These are phyloP conservation scores for Schizothorax lantsangensis DNA, from an alignment of 2,797 vertebrate genomes.

Conservation along the genomic window DNA sequence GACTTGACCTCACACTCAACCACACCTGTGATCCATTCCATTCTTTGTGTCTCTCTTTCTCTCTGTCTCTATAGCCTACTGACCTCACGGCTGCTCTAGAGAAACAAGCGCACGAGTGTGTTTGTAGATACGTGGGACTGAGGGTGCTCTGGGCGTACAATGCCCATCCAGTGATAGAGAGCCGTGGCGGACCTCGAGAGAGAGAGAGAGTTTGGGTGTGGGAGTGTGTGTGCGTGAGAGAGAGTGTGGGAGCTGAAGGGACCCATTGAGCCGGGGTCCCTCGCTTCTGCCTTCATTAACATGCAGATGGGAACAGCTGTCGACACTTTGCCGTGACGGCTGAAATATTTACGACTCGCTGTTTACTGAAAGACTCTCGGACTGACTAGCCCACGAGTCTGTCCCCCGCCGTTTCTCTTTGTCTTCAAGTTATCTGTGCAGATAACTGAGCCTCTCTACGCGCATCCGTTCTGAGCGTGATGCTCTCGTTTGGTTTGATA, in stretches of 20 bases:
- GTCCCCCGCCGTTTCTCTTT: constrained; percentile 34
- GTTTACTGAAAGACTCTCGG: constrained; percentile 73
- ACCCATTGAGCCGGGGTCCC: constrained; percentile 74
- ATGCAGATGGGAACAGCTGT: constrained; percentile 81
- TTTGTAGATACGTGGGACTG: constrained; percentile 55
- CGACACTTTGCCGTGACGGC: constrained; percentile 80
- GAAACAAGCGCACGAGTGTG: constrained; percentile 59
- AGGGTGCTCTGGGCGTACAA: constrained; percentile 51
- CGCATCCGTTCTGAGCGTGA: constrained; percentile 38
- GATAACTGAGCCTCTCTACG: constrained; percentile 28
- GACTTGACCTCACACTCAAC: constrained; percentile 50
- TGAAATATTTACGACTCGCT: constrained; percentile 83
- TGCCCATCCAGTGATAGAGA: constrained; percentile 57
- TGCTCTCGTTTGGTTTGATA: constrained; percentile 66
- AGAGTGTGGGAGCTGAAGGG: constrained; percentile 72
- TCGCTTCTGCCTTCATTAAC: constrained; percentile 77
- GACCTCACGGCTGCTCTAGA: constrained; percentile 52
- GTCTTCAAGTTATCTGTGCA: constrained; percentile 23
- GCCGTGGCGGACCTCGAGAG: constrained; percentile 44
- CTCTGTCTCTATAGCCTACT: constrained; percentile 48
- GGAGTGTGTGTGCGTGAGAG: constrained; percentile 46
- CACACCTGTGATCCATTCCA: constrained; percentile 20
- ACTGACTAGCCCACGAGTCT: constrained; percentile 62
- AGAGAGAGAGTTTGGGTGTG: constrained; percentile 45
- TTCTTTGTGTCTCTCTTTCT: constrained; percentile 45